Base-by-base conservation (phyloP, 1,140 invertebrate species). In the Bombus superbus region DNA sequence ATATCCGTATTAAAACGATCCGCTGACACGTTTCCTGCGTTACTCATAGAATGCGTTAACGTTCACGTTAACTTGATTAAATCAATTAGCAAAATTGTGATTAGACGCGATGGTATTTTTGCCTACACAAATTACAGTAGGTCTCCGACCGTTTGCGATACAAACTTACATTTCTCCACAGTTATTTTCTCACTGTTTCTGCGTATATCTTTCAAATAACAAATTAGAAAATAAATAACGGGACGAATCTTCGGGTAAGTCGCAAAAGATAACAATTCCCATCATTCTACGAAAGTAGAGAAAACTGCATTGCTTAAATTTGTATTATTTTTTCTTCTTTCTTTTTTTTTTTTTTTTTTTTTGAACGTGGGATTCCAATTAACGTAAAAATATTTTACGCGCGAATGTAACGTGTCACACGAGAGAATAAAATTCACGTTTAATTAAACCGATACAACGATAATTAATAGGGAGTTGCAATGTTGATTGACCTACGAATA, bases 1-100 rank as follows among this genome's bases (percentile, higher is more conserved):
- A 59, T 83, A 89, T 78, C 66, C 66, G 76, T 68, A 83, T 89
- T 86, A 85, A 80, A 74, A 68, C 69, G 44, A 81, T 73, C 78
- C 59, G 38, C 53, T 72, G 78, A 47, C 78, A 66, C 71, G 78
- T 81, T 85, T 85, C 83, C 78, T 85, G 83, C 28, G 66, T 80
- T 73, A 81, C 77, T 85, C 83, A 81, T 73, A 40, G 40, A 72
- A 84, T 47, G 10, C 68, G 53, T 77, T 68, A 68, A 64, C 25
- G 38, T 71, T n/a, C 44, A 18, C 13, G 18, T 79, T 62, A 76
- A 84, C 66, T 72, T 38, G 32, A 72, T 80, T 84, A 80, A 72
- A 72, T 62, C 13, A 59, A 80, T 69, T 71, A 72, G 40, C 32
- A 40, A 84, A 59, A 59, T 80, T 71, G n/a, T 38, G 64, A 44